These are phyloP conservation scores for Argopecten irradians DNA, from an alignment of 1,140 invertebrate species.

Conservation along the genomic window DNA sequence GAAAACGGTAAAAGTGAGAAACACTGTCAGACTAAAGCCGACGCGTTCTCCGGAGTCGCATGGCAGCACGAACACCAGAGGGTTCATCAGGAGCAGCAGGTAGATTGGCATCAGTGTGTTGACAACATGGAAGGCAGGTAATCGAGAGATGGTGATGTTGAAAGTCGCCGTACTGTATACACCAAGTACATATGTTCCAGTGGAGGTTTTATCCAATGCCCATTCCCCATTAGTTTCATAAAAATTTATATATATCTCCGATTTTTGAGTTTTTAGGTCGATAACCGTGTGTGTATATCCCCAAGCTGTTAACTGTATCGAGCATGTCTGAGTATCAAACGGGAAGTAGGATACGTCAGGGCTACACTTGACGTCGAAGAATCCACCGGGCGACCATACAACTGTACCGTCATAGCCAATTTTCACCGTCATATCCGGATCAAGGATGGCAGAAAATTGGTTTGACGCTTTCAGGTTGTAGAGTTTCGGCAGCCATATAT, in stretches of 20 bases:
- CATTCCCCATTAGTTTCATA: conserved; percentile 40
- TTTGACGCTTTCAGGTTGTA: not conserved
- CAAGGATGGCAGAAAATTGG: not conserved
- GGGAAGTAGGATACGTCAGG: conserved; percentile 89
- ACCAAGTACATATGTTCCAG: not conserved
- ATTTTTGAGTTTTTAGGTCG: not conserved
- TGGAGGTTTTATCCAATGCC: not conserved
- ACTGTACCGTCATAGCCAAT: conserved; percentile 35
- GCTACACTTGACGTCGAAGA: conserved; percentile 86
- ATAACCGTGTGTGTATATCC: conserved; percentile 49
- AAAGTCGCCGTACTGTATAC: not conserved
- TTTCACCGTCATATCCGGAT: not conserved
- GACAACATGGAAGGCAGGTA: not conserved
- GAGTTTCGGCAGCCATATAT: conserved; percentile 40
- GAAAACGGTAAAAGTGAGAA: no score
- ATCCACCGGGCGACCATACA: conserved; percentile 47
- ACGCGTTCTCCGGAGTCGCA: not conserved
- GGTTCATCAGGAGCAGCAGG: no score
- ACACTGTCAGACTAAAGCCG: no score
- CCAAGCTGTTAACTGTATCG: conserved; percentile 71
- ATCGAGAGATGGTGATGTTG: not conserved
- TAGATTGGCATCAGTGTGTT: no score
- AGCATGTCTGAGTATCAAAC: conserved; percentile 84
- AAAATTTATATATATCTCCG: not conserved
- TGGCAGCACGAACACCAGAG: not conserved